These are phyloP conservation scores for Phaethon lepturus DNA, from an alignment of 2,113 vertebrate species.

Conservation along the genomic window DNA sequence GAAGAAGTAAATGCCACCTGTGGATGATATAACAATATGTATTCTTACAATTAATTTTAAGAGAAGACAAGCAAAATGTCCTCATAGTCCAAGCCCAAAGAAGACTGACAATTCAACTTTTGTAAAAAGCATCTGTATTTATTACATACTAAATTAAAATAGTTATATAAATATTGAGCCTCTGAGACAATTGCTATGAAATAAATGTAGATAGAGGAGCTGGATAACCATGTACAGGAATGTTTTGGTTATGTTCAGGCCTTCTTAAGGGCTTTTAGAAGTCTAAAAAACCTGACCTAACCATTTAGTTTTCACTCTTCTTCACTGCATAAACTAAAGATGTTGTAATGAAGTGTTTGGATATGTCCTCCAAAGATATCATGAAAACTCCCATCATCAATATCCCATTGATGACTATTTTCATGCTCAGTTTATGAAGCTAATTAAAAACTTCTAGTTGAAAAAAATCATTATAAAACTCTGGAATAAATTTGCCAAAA, in stretches of 20 bases:
- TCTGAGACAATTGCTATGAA: neutral
- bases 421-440: neutral
- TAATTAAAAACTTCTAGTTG: neutral
- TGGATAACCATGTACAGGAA: neutral
- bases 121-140: neutral
- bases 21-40: neutral
- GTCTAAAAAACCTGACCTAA: neutral
- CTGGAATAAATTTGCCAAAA: neutral
- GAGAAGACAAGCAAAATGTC: neutral
- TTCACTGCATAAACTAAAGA: neutral
- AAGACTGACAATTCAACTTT: slow-evolving; percentile 31
- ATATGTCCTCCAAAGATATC: neutral
- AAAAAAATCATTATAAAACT: neutral
- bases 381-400: neutral
- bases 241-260: neutral
- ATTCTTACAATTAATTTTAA: slow-evolving; percentile 1
- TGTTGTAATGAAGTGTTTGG: neutral
- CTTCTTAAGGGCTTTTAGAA: neutral
- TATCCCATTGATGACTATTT: neutral
- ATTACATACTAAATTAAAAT: neutral
- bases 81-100: neutral
- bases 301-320: neutral
- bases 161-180: neutral
- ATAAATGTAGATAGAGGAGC: neutral
- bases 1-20: neutral